Evolutionary conservation across 2,113 vertebrate species (phyloP).

Genomic region (Delphinus delphis): DNA sequence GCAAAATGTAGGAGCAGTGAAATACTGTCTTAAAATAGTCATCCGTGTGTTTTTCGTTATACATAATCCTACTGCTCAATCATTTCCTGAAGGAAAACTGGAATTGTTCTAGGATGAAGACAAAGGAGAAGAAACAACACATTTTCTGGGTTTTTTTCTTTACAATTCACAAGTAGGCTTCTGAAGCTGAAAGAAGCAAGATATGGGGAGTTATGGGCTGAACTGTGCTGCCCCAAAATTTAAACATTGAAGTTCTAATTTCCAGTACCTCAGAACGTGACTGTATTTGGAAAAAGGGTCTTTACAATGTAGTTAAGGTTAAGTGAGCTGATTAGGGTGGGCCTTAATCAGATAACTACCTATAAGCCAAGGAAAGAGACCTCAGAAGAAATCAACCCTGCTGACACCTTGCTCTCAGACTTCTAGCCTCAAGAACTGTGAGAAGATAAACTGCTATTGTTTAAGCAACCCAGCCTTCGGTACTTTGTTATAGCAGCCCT

Average conservation of each 20-base stretch:
- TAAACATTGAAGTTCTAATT: neutral
- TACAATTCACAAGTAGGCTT: neutral
- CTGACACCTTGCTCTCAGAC: neutral
- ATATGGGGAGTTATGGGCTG: neutral
- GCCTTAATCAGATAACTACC: neutral
- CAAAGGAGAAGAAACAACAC: neutral
- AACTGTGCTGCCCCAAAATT: neutral
- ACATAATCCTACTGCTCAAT: neutral
- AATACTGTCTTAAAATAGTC: neutral
- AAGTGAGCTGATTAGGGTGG: neutral
- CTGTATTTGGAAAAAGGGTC: neutral
- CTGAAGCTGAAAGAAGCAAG: neutral
- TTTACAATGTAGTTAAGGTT: neutral
- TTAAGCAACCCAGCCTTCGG: neutral
- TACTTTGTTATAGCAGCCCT: neutral
- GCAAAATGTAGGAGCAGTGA: neutral
- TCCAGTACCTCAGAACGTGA: neutral
- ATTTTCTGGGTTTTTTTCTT: neutral
- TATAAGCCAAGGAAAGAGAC: neutral
- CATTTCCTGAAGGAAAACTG: neutral
- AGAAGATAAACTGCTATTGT: neutral
- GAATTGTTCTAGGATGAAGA: neutral
- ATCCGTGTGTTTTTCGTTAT: neutral
- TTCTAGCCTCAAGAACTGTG: neutral
- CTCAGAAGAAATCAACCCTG: neutral